Percentiles rank a stretch among this genome's conserved stretches.
phyloP scores from a whole-genome alignment of 1,140 invertebrate species.

The Eufriesea mexicana region DNA sequence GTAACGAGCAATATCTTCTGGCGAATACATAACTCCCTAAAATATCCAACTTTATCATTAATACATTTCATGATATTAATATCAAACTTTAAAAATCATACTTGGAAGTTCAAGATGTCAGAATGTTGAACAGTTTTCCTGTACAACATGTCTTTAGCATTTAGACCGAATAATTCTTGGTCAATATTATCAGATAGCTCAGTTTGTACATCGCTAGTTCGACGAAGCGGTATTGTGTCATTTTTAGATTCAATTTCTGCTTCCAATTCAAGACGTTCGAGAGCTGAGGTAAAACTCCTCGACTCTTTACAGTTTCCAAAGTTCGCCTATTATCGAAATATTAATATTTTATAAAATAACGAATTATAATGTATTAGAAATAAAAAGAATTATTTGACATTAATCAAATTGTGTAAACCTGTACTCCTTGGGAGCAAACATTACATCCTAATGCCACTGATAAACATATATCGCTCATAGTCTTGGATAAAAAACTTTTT shows the following conservation, averaged over 20 bases:
- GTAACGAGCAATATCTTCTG: conserved; percentile 80
- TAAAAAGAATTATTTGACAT: background rate
- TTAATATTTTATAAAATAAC: background rate
- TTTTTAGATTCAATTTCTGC: conserved; percentile 54
- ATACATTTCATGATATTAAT: background rate
- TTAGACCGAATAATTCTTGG: conserved; percentile 54
- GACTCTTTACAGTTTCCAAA: conserved; percentile 55
- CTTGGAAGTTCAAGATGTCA: conserved; percentile 77
- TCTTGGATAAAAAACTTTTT: conserved; percentile 56
- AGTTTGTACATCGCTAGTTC: conserved; percentile 67
- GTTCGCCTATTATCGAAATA: conserved; percentile 23
- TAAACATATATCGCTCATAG: conserved; percentile 65
- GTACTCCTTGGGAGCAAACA: conserved; percentile 58
- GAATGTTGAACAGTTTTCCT: conserved; percentile 70
- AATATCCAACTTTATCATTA: background rate
- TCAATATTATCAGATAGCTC: conserved; percentile 66
- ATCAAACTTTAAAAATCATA: conserved; percentile 40
- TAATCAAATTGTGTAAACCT: conserved; percentile 40
- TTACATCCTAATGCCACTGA: conserved; percentile 50
- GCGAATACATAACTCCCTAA: conserved; percentile 77
- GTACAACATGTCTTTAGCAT: conserved; percentile 73
- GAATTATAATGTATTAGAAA: background rate
- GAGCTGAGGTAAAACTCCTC: conserved; percentile 60
- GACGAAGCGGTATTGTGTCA: conserved; percentile 54
- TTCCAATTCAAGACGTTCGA: conserved; percentile 69